Evolutionary conservation across 1,140 invertebrate genomes (phyloP), one percentile per base, ranked within the genome.

Genomic region (Heliconius melpomene): DNA sequence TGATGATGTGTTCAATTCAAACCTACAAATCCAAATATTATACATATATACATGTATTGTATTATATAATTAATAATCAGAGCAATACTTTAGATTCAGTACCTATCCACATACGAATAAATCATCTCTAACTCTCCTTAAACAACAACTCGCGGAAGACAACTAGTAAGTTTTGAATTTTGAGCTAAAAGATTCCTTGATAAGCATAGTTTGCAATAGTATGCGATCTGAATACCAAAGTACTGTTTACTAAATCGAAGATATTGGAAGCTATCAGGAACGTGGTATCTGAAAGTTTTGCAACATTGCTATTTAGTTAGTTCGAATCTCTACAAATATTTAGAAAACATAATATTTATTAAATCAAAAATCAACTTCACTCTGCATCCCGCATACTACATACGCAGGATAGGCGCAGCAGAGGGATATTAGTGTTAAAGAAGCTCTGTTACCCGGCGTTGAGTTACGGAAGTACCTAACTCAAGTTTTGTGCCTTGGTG

Each of bases 221-320:
- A 75, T 46, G 78, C 74, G 72, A 79, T 75, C 66, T 75, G 78
- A 79, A 75, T 79, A 70, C 73, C 66, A 46, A 79, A 70, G 74
- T 46, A 75, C 75, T 79, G 74, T 79, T 79, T 79, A 79, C 78
- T 72, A 70, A 79, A 75, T 74, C 78, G 78, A 66, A 79, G 70
- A 60, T 75, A 74, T 74, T 57, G 70, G 73, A 71, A 73, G 74
- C 79, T 77, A 80, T 79, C 79, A 80, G 29, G 52, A 80, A 73
- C 71, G 46, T 71, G 5, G 79, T 60, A 80, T 80, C 46, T 32
- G 74, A 50, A 80, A 76, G 74, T 77, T 80, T 71, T 72, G 75
- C 40, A 80, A 77, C 66, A 38, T 75, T 79, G 74, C 29, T 26
- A 29, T 75, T 75, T 79, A 71, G 46, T 79, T 79, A 57, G 26